Base-by-base conservation (phyloP, 2,113 vertebrate species). In the Cervus canadensis region DNA sequence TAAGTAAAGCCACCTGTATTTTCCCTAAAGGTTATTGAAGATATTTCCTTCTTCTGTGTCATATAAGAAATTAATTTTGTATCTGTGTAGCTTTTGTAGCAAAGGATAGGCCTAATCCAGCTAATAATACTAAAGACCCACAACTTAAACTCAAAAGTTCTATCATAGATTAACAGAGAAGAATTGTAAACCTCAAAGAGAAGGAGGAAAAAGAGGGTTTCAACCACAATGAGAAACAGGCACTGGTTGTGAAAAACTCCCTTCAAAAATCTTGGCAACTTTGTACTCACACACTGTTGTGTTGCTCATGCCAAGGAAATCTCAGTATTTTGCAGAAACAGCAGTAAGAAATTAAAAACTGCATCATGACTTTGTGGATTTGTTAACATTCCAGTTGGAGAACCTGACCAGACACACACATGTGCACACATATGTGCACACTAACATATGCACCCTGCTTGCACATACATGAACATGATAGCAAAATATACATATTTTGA, bases 151-250 rank as follows among this genome's bases (percentile, higher is more conserved):
- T 92, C 79, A 33, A 92, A 94, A 96, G 30, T 1, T 0, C 25
- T 94, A 19, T 59, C 13, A 17, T 48, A 74, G 78, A 25, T 96
- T 94, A 96, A 94, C 2, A 81, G 83, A 96, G 4, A 43, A n/a
- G 0, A 82, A 54, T 2, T 96, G 6, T 91, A 96, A 95, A 56
- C n/a, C 12, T 96, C 43, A 89, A 50, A 87, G 76, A 76, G 36
- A 96, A 93, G 84, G 45, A 84, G 33, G 59, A 3, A 95, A 97
- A 96, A 96, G n/a, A 48, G 48, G 14, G 1, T 30, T 96, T 90
- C 95, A 97, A 71, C 36, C 26, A 71, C 71, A 92, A 60, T 71
- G 21, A 85, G 62, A 97, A 83, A 85, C 36, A 90, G 90, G 33
- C n/a, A 10, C 2, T 96, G 85, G 1, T 88, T 97, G 7, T 78